Evolutionary conservation across 1,140 invertebrate genomes (phyloP).

Genomic region (Manduca sexta): DNA sequence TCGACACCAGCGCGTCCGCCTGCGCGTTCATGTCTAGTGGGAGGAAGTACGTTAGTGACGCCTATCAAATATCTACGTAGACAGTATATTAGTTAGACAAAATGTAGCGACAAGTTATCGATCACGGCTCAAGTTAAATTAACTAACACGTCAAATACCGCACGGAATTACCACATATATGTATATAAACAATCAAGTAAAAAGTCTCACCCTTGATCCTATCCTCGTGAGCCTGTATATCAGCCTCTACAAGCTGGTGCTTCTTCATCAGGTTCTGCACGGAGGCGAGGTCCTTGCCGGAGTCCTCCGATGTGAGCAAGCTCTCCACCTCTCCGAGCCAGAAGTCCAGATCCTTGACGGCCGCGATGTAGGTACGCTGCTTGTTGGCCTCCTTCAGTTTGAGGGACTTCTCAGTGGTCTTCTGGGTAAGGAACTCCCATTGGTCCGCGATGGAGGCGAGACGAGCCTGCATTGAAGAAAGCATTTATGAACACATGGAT

Average conservation of each 20-base stretch:
- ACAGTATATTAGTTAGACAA: too few species aligned
- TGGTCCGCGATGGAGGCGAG: constrained; percentile 97
- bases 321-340: constrained; percentile 99
- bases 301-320: constrained; percentile 96
- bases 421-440: constrained; percentile 98
- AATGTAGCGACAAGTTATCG: too few species aligned
- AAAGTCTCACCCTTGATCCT: constrained; percentile 86
- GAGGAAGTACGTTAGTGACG: too few species aligned
- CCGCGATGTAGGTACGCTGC: constrained; percentile 98
- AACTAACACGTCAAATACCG: too few species aligned
- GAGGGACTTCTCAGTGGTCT: constrained; percentile 97
- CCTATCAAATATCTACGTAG: too few species aligned
- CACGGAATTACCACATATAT: too few species aligned
- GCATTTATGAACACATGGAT: too few species aligned
- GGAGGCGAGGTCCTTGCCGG: constrained; percentile 97
- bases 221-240: constrained; percentile 96
- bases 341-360: constrained; percentile 99
- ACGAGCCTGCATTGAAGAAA: constrained; percentile 76
- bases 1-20: constrained; percentile 94
- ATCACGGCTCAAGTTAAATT: too few species aligned
- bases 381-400: constrained; percentile 99
- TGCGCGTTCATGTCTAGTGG: constrained; percentile 90
- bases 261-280: constrained; percentile 99
- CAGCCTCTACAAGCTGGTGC: constrained; percentile 98
- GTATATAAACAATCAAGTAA: too few species aligned